Conservation (phyloP, 2,888 invertebrate species). For the Phragmatobia fuliginosa region DNA sequence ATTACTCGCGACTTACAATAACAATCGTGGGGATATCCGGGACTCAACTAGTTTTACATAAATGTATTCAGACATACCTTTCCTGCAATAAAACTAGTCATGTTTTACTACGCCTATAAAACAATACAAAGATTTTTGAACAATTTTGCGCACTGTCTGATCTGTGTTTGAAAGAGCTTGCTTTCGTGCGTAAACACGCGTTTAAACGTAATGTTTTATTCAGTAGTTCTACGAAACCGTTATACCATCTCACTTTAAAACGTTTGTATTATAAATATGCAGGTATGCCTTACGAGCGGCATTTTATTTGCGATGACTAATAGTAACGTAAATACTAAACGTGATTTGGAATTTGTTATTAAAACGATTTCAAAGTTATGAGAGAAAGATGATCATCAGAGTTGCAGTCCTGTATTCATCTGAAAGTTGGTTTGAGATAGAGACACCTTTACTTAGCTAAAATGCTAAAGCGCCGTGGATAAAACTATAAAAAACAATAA, state of each 20-base stretch:
- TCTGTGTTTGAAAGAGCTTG: conserved; percentile 3
- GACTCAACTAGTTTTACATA: too few relatives aligned
- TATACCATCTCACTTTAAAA: conserved; percentile 14
- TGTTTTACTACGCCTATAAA: background rate
- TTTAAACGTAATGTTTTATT: conserved; percentile 16
- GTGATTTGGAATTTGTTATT: conserved; percentile 12
- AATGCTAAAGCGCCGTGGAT: background rate
- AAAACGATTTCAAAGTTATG: background rate
- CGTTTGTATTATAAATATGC: conserved; percentile 12
- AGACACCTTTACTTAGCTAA: background rate
- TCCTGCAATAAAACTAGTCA: background rate
- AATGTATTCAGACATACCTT: background rate
- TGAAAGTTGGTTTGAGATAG: background rate
- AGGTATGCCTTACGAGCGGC: conserved; percentile 14
- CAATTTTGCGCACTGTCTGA: background rate
- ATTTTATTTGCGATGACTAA: conserved; percentile 12
- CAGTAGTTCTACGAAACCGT: conserved; percentile 15
- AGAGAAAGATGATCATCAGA: background rate
- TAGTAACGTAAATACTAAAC: conserved; percentile 7
- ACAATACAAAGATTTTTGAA: background rate
- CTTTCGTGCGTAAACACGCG: conserved; percentile 20
- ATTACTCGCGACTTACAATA: too few relatives aligned
- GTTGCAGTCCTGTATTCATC: background rate
- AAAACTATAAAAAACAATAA: background rate
- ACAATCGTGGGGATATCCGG: too few relatives aligned